phyloP scores from a whole-genome alignment of 2,888 invertebrate genomes.

The Agrilus mali region DNA sequence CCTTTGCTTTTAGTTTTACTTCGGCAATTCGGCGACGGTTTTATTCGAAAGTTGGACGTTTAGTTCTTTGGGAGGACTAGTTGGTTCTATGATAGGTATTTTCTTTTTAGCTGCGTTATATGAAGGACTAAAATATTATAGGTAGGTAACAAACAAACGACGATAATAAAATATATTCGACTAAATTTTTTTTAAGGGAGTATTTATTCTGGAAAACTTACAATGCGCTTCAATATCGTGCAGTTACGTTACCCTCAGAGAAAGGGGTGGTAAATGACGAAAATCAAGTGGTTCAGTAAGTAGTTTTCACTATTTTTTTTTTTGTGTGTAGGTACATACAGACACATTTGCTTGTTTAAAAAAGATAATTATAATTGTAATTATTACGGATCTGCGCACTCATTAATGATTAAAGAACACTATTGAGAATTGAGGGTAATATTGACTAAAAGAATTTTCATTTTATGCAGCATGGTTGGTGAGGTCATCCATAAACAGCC shows the following conservation, averaged over 20 bases:
- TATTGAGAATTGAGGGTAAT: not conserved
- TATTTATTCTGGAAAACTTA: slow-evolving; percentile 80
- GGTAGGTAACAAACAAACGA: slow-evolving; percentile 36
- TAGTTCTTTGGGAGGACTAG: slow-evolving; percentile 57
- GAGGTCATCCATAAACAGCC: slow-evolving; percentile 61
- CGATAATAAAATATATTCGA: not conserved
- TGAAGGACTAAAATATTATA: slow-evolving; percentile 87
- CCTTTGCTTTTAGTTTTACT: slow-evolving; percentile 60
- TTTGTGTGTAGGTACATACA: not conserved
- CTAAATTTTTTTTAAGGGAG: slow-evolving; percentile 42
- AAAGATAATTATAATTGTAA: not conserved
- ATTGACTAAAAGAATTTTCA: slow-evolving; percentile 4
- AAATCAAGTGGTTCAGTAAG: slow-evolving; percentile 70
- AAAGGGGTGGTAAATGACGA: slow-evolving; percentile 49
- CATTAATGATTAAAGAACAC: not conserved
- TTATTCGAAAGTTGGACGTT: slow-evolving; percentile 76
- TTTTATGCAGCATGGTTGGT: slow-evolving; percentile 47
- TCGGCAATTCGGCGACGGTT: slow-evolving; percentile 63
- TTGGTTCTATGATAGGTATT: slow-evolving; percentile 84
- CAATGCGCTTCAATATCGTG: slow-evolving; percentile 72
- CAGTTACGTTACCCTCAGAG: slow-evolving; percentile 66
- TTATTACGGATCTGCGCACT: not conserved
- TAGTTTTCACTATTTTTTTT: slow-evolving; percentile 17
- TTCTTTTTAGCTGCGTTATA: slow-evolving; percentile 87
- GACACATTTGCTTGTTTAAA: not conserved